A percentile compares a stretch with the other conserved stretches of the same genome.
phyloP scores from a whole-genome alignment of 2,888 invertebrate species.

The Omphaloscelis lunosa region DNA sequence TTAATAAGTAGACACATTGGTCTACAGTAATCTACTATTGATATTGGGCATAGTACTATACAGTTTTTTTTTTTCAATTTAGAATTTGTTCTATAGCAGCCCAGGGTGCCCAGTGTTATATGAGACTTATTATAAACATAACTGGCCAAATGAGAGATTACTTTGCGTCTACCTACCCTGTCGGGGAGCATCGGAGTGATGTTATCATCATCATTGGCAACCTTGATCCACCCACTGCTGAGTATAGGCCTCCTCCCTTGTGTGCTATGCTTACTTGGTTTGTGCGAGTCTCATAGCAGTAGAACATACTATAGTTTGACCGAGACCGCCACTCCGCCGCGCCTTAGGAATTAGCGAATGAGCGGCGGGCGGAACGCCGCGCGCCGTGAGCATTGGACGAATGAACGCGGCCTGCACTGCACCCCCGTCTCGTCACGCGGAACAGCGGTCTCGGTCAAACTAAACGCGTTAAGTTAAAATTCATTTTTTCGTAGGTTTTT shows the following conservation, averaged over 20 bases:
- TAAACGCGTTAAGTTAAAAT: background rate
- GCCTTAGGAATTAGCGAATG: too few relatives aligned
- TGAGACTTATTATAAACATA: background rate
- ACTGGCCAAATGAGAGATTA: background rate
- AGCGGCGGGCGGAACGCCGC: too few relatives aligned
- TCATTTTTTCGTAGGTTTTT: slow-evolving; percentile 91
- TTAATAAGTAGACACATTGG: background rate
- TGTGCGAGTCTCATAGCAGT: background rate
- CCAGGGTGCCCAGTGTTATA: background rate
- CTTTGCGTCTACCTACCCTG: background rate
- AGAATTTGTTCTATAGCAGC: background rate
- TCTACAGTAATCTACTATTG: too few relatives aligned
- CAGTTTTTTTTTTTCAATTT: background rate
- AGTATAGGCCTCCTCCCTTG: background rate
- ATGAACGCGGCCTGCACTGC: too few relatives aligned
- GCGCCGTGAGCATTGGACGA: too few relatives aligned
- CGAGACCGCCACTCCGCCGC: too few relatives aligned
- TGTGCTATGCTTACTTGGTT: background rate
- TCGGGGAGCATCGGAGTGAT: background rate
- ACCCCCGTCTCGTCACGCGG: too few relatives aligned
- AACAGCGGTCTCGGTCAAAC: too few relatives aligned
- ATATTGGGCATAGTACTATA: background rate
- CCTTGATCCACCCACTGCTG: too few relatives aligned
- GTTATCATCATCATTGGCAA: background rate
- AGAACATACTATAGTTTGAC: background rate